A percentile compares a stretch with the other conserved stretches of the same genome.
phyloP scores from a whole-genome alignment of 2,113 vertebrate genomes.

The Alouatta palliata region DNA sequence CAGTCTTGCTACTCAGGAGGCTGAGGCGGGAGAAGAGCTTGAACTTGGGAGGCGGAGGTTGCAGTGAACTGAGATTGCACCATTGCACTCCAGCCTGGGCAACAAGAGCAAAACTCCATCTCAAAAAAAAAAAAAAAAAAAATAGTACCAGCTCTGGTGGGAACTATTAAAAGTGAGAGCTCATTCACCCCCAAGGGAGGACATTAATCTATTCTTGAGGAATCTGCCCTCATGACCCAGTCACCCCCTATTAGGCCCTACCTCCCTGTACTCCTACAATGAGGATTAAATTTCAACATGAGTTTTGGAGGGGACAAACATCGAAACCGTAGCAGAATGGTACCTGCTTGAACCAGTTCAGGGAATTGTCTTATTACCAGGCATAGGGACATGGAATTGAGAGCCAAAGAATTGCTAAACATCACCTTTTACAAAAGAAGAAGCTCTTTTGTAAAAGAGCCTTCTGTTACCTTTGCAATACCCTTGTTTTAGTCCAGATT shows the following conservation, averaged over 20 bases:
- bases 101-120: too few relatives aligned
- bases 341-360: neutral
- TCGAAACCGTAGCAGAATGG: neutral
- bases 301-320: neutral
- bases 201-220: neutral
- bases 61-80: too few relatives aligned
- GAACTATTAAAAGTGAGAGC: neutral
- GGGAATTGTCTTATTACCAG: neutral
- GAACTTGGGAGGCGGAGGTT: too few relatives aligned
- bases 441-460: neutral
- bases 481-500: neutral
- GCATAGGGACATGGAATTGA: neutral
- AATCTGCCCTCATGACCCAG: neutral
- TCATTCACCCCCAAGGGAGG: neutral
- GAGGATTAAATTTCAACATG: neutral
- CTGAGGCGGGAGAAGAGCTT: too few relatives aligned
- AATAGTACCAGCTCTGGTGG: neutral
- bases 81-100: too few relatives aligned
- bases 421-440: too few relatives aligned
- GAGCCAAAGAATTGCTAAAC: neutral
- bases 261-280: neutral
- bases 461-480: neutral
- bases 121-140: too few relatives aligned
- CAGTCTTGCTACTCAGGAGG: too few relatives aligned
- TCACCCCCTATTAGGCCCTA: neutral